Conservation (phyloP, 1,140 invertebrate species). For the Chironomus striatipennis region DNA sequence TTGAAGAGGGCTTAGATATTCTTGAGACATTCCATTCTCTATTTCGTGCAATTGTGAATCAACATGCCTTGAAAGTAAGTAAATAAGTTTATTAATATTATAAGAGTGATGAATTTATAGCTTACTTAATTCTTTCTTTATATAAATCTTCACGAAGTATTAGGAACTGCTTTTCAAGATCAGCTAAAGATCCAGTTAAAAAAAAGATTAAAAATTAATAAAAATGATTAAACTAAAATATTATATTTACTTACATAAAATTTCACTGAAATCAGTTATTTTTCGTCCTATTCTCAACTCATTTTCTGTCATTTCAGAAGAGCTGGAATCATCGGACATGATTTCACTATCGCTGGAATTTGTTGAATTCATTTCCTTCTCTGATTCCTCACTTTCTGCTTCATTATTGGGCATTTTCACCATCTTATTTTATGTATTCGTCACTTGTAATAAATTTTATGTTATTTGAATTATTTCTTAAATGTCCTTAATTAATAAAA, state of each 20-base stretch:
- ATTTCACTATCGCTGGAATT: constrained; percentile 44
- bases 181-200: constrained; percentile 41
- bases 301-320: constrained; percentile 34
- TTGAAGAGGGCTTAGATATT: constrained; percentile 79
- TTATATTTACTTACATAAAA: not conserved
- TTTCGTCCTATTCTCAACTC: constrained; percentile 4
- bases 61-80: constrained; percentile 46
- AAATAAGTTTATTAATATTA: not conserved
- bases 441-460: no score
- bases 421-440: constrained; percentile 9
- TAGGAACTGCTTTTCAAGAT: constrained; percentile 82
- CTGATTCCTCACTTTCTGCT: constrained; percentile 48
- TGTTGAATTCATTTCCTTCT: constrained; percentile 45
- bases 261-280: constrained; percentile 17
- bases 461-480: no score
- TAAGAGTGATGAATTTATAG: constrained; percentile 29
- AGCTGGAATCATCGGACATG: constrained; percentile 47
- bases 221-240: not conserved
- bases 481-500: no score
- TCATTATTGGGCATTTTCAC: constrained; percentile 45
- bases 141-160: constrained; percentile 83
- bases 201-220: not conserved
- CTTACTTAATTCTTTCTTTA: constrained; percentile 58
- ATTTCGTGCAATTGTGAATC: constrained; percentile 81
- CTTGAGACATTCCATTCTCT: constrained; percentile 67